A percentile compares a stretch with the other conserved stretches of the same genome.
These are phyloP conservation scores for Tenthredo distinguenda DNA, from an alignment of 2,888 invertebrate genomes.

Conservation along the genomic window DNA sequence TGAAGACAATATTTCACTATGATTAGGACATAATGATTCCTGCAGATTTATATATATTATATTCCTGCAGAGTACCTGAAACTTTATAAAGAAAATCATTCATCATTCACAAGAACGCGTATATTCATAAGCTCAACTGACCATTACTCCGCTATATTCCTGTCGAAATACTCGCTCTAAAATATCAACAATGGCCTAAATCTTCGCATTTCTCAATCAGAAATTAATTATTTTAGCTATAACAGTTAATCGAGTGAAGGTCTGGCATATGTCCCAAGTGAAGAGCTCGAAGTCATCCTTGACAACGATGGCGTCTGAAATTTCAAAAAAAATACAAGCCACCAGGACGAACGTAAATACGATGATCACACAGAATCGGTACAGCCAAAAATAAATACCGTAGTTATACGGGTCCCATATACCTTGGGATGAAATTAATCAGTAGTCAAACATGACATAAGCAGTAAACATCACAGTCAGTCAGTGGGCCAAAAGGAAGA, in stretches of 20 bases:
- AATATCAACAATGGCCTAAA: conserved; percentile 54
- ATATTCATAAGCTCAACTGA: background rate
- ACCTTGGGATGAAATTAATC: conserved; percentile 4
- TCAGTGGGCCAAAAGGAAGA: background rate
- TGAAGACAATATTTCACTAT: conserved; percentile 54
- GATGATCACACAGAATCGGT: background rate
- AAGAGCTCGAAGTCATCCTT: background rate
- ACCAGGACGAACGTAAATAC: background rate
- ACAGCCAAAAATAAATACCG: background rate
- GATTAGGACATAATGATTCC: background rate
- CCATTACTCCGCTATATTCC: conserved; percentile 29
- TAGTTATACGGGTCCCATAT: background rate
- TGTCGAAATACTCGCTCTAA: conserved; percentile 49
- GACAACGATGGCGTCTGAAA: background rate
- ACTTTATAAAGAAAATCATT: background rate
- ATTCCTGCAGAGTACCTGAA: background rate
- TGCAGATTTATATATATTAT: conserved; percentile 13
- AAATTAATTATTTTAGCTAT: background rate
- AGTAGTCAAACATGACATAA: background rate
- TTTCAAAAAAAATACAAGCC: background rate
- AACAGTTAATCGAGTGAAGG: background rate
- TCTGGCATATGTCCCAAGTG: conserved; percentile 7
- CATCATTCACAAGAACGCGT: background rate
- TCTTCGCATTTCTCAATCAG: background rate
- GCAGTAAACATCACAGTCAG: conserved; percentile 2